Conservation (phyloP, 2,888 invertebrate genomes). For the Lasioglossum calceatum region DNA sequence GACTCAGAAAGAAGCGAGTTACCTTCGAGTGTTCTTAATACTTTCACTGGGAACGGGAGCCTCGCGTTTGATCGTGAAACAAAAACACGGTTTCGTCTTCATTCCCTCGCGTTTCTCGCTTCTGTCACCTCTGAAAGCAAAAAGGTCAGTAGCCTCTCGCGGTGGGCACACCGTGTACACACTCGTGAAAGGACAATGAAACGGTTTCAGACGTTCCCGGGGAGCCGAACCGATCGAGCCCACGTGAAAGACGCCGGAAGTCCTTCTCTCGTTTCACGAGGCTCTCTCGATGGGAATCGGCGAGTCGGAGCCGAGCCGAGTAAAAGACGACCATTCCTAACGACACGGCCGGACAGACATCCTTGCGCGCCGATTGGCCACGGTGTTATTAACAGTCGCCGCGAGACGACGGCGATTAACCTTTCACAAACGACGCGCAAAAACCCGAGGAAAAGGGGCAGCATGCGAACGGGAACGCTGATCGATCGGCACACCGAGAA, state of each 20-base stretch:
- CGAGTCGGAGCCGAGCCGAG: neutral
- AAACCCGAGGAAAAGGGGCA: conserved; percentile 27
- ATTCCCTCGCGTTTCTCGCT: neutral
- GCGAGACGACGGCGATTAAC: conserved; percentile 50
- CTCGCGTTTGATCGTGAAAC: neutral
- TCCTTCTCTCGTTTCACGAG: conserved; percentile 6
- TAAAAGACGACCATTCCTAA: conserved; percentile 2
- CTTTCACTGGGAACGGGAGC: neutral
- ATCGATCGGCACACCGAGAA: conserved; percentile 50
- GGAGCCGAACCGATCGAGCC: neutral
- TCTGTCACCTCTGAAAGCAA: neutral
- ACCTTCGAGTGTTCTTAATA: neutral
- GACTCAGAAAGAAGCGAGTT: neutral
- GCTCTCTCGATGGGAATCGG: conserved; percentile 16
- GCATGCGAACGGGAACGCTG: conserved; percentile 45
- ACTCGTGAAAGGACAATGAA: neutral
- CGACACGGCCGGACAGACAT: conserved; percentile 26
- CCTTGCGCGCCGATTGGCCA: conserved; percentile 28
- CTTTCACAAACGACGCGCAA: conserved; percentile 42
- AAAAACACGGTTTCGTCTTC: neutral
- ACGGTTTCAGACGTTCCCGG: neutral
- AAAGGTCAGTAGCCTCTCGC: neutral
- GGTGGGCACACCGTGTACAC: too few relatives aligned
- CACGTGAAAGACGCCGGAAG: conserved; percentile 18
- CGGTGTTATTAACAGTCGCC: conserved; percentile 40